phyloP scores from a whole-genome alignment of 2,797 vertebrate genomes.

The Argentina silus region DNA sequence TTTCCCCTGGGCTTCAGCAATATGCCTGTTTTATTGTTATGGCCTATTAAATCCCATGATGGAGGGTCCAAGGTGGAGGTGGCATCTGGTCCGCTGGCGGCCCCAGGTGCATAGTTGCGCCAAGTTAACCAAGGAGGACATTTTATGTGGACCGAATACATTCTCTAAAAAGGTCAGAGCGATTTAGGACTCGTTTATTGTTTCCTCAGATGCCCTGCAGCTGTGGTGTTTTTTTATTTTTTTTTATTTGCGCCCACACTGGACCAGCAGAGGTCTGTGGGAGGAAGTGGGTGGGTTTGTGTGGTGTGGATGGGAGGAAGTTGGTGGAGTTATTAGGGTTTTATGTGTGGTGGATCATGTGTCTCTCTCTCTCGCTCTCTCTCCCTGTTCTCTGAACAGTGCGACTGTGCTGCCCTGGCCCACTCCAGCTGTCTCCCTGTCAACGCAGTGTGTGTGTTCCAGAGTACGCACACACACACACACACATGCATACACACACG shows the following conservation, averaged over 20 bases:
- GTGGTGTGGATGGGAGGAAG: background rate
- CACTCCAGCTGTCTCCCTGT: background rate
- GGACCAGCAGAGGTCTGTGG: conserved; percentile 12
- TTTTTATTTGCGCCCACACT: conserved; percentile 36
- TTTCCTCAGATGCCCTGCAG: conserved; percentile 63
- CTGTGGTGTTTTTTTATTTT: conserved; percentile 42
- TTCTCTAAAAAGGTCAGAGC: conserved; percentile 74
- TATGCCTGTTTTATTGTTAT: conserved; percentile 73
- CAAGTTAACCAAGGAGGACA: conserved; percentile 63
- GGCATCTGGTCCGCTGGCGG: conserved; percentile 64
- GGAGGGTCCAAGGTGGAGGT: conserved; percentile 62
- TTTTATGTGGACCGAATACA: conserved; percentile 62
- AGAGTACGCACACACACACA: background rate
- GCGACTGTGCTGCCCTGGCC: background rate
- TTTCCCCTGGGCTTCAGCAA: conserved; percentile 70
- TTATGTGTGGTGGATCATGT: background rate
- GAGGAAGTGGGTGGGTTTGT: background rate
- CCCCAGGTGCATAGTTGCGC: conserved; percentile 62
- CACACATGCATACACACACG: background rate
- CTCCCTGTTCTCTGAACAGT: conserved; percentile 1
- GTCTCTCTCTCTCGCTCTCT: background rate
- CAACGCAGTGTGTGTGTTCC: background rate
- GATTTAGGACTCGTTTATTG: conserved; percentile 73
- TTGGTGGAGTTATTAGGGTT: background rate
- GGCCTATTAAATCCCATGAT: conserved; percentile 73